Evolutionary conservation across 2,888 invertebrate species (phyloP).

Genomic region (Suillia variegata): DNA sequence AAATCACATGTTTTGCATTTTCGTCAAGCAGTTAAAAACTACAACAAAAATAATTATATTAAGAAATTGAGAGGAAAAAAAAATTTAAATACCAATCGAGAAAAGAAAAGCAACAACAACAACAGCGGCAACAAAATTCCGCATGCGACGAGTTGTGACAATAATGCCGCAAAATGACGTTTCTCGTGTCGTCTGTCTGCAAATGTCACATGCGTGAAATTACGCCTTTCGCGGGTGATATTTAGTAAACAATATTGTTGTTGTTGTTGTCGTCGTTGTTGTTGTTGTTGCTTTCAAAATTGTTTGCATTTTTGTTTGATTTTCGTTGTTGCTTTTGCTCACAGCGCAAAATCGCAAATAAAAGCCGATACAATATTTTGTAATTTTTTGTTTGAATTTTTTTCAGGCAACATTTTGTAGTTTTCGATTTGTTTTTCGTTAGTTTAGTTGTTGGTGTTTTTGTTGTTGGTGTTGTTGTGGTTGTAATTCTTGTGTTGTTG

Average conservation of each 20-base stretch:
- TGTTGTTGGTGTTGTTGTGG: no score
- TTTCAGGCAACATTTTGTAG: no score
- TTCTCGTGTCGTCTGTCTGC: neutral
- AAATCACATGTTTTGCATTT: constrained; percentile 42
- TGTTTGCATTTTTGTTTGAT: neutral
- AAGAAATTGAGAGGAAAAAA: neutral
- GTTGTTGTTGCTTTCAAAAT: constrained; percentile 8
- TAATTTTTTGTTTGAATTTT: neutral
- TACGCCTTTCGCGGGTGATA: neutral
- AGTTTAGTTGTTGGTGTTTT: no score
- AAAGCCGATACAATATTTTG: no score
- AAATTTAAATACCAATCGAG: neutral
- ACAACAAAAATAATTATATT: neutral
- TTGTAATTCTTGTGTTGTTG: no score
- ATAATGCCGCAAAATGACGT: neutral
- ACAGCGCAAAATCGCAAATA: no score
- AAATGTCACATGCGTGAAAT: neutral
- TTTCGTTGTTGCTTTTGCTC: neutral
- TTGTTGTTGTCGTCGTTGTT: constrained; percentile 15
- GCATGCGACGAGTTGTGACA: neutral
- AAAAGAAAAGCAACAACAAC: neutral
- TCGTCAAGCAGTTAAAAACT: neutral
- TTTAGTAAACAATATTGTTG: no score
- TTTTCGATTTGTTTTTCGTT: no score
- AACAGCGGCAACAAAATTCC: neutral